These are phyloP conservation scores for Myotis daubentonii DNA, from an alignment of 2,797 vertebrate species.

Conservation along the genomic window DNA sequence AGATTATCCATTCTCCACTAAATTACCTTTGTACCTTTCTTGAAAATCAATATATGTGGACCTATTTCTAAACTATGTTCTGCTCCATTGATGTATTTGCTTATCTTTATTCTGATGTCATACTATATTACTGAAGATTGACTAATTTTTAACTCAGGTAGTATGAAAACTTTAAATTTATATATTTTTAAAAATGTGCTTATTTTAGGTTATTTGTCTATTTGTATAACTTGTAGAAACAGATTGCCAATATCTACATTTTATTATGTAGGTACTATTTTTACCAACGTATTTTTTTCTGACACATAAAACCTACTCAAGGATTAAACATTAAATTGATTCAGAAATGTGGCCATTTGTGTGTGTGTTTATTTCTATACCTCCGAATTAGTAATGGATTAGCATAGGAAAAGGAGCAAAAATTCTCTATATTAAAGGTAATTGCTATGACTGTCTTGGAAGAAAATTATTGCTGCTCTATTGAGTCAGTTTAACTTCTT, in stretches of 20 bases:
- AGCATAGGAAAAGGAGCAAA: not conserved
- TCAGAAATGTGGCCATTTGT: not conserved
- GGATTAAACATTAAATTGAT: not conserved
- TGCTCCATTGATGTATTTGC: not conserved
- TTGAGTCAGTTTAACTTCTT: not conserved
- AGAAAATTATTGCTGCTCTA: not conserved
- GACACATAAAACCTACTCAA: not conserved
- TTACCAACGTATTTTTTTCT: not conserved
- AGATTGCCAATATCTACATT: not conserved
- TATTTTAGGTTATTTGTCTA: not conserved
- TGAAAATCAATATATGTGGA: not conserved
- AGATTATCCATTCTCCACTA: not conserved
- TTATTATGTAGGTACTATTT: not conserved
- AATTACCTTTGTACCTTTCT: not conserved
- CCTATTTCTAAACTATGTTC: not conserved
- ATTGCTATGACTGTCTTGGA: not conserved
- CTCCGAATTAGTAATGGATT: not conserved
- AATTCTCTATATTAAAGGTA: not conserved
- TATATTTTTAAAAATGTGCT: not conserved
- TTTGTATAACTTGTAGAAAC: not conserved
- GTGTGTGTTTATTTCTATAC: not conserved
- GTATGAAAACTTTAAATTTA: not conserved
- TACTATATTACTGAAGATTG: not conserved
- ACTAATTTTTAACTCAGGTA: not conserved
- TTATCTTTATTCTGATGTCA: not conserved